These are phyloP conservation scores for Gymnorhina tibicen DNA, from an alignment of 2,113 vertebrate genomes.

Conservation along the genomic window DNA sequence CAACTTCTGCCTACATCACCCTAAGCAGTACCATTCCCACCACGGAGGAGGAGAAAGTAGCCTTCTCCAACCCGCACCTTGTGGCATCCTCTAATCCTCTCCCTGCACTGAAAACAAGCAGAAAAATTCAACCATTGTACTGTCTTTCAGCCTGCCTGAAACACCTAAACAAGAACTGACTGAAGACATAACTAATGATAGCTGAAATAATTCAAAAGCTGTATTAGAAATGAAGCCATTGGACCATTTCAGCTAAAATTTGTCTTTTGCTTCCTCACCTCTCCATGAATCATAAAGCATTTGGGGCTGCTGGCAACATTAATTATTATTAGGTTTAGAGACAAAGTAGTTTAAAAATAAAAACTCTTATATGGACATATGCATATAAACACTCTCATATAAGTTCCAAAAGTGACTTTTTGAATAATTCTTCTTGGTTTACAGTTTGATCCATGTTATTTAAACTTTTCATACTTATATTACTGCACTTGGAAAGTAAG, in stretches of 20 bases:
- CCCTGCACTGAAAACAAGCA: background rate
- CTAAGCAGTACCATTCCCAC: background rate
- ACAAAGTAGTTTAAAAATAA: background rate
- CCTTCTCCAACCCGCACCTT: background rate
- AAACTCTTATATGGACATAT: background rate
- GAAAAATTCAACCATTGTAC: background rate
- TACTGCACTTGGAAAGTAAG: background rate
- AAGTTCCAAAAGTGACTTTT: background rate
- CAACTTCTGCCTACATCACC: background rate
- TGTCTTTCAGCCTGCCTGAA: background rate
- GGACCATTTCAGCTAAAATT: background rate
- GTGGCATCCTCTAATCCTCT: background rate
- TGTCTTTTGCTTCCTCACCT: background rate
- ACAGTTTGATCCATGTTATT: background rate
- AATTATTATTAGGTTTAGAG: background rate
- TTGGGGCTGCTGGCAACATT: background rate
- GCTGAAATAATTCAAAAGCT: background rate
- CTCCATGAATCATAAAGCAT: background rate
- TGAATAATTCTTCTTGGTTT: background rate
- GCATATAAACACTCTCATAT: background rate
- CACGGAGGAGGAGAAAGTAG: background rate
- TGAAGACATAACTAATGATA: background rate
- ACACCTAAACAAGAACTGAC: background rate
- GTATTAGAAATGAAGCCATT: background rate
- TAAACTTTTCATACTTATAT: background rate